These are phyloP conservation scores for Tupaia chinensis DNA, from an alignment of 2,113 vertebrate genomes.

Conservation along the genomic window DNA sequence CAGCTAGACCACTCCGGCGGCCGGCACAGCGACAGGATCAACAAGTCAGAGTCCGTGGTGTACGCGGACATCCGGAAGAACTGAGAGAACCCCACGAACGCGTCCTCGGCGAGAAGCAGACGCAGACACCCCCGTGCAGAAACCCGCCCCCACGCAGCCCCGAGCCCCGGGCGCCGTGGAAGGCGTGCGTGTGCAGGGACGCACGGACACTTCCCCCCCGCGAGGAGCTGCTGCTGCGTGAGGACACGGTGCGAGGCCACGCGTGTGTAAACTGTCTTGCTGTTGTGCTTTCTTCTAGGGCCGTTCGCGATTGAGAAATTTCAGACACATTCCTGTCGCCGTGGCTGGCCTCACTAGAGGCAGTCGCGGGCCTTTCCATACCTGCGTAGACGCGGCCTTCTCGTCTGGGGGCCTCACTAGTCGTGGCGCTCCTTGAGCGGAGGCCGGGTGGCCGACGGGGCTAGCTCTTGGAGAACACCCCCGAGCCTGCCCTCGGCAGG, in stretches of 20 bases:
- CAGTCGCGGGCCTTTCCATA: background rate
- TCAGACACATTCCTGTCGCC: background rate
- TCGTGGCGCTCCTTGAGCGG: background rate
- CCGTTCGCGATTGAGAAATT: background rate
- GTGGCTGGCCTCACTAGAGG: conserved; percentile 12
- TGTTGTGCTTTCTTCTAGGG: background rate
- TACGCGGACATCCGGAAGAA: conserved; percentile 97
- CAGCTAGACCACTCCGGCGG: conserved; percentile 97
- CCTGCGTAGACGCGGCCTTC: conserved; percentile 68
- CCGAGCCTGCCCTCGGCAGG: no score
- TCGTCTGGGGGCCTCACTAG: conserved; percentile 41
- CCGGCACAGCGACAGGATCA: conserved; percentile 92
- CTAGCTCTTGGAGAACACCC: background rate
- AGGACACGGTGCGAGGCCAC: conserved; percentile 21
- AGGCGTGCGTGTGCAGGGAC: no score
- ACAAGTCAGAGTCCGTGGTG: conserved; percentile 97
- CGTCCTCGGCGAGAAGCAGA: conserved; percentile 74
- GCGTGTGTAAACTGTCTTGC: background rate
- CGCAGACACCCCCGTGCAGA: conserved; percentile 79
- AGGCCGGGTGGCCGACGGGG: no score
- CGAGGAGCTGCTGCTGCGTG: conserved; percentile 85
- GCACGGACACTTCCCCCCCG: background rate
- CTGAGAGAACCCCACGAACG: conserved; percentile 81
- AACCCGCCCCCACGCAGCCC: conserved; percentile 56
- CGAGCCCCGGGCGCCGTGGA: no score